Conservation (phyloP, 2,888 invertebrate species). For the Doris montereyensis region DNA sequence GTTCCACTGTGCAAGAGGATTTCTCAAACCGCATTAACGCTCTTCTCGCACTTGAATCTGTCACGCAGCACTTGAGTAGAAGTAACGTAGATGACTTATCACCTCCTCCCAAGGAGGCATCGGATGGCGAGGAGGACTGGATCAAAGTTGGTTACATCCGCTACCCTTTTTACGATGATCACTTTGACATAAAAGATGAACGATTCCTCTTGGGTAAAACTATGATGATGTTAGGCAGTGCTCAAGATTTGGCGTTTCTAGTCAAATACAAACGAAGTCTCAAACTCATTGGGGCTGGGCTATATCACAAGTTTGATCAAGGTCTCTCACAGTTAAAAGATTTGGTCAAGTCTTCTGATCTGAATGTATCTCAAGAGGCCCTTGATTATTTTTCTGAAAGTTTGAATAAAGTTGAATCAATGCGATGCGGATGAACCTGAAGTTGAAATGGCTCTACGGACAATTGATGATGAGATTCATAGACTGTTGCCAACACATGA, state of each 20-base stretch:
- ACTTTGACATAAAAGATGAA: conserved; percentile 87
- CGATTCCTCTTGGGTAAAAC: conserved; percentile 87
- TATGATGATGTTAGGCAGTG: conserved; percentile 73
- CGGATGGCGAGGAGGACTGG: conserved; percentile 48
- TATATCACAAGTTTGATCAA: conserved; percentile 80
- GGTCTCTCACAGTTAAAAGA: conserved; percentile 61
- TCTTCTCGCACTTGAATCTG: conserved; percentile 82
- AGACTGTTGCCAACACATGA: conserved; percentile 53
- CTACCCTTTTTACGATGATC: conserved; percentile 89
- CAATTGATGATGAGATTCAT: conserved; percentile 59
- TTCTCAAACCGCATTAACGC: conserved; percentile 81
- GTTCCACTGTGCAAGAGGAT: conserved; percentile 93
- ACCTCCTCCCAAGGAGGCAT: conserved; percentile 40
- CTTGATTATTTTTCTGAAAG: conserved; percentile 50
- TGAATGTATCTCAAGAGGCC: conserved; percentile 48
- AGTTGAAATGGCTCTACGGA: conserved; percentile 57
- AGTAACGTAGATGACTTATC: conserved; percentile 47
- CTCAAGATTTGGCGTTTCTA: background rate
- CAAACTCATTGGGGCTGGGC: conserved; percentile 79
- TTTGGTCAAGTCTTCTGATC: conserved; percentile 5
- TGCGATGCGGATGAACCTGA: conserved; percentile 54
- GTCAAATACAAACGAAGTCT: conserved; percentile 60
- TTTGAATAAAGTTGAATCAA: conserved; percentile 52
- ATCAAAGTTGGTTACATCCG: conserved; percentile 85
- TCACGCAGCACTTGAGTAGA: conserved; percentile 78